These are phyloP conservation scores for Lethenteron camtschaticum DNA, from an alignment of 2,113 vertebrate species.

Conservation along the genomic window DNA sequence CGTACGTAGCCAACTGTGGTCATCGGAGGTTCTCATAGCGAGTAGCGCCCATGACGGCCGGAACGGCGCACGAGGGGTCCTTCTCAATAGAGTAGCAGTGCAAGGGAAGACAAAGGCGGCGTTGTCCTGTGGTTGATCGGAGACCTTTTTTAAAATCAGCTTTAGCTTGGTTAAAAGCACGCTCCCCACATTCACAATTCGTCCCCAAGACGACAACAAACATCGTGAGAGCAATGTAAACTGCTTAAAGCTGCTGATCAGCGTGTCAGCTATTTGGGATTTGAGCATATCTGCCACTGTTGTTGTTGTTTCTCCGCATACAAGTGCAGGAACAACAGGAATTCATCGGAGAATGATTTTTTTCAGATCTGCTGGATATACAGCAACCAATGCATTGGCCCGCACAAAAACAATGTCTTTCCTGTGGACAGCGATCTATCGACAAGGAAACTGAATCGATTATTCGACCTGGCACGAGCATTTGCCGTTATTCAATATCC, in stretches of 20 bases:
- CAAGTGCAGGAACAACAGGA: neutral
- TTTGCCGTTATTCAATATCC: neutral
- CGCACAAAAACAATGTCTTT: neutral
- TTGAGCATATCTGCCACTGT: slow-evolving; percentile 5
- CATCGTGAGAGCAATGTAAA: neutral
- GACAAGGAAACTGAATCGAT: neutral
- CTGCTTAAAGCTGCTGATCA: neutral
- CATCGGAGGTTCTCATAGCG: no score
- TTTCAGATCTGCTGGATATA: neutral
- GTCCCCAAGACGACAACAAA: neutral
- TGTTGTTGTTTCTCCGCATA: neutral
- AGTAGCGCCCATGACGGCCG: no score
- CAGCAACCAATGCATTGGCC: neutral
- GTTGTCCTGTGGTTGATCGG: slow-evolving; percentile 1
- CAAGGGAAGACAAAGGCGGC: neutral
- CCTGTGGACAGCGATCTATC: neutral
- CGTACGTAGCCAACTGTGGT: no score
- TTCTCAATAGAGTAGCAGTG: neutral
- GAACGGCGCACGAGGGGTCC: no score
- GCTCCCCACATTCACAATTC: neutral
- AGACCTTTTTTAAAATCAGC: neutral
- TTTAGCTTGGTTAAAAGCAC: neutral
- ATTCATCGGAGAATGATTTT: neutral
- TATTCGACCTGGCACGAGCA: neutral
- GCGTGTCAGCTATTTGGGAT: neutral